Percentiles rank a stretch among this genome's conserved stretches.
Conservation (phyloP, 53 echinoderm and acorn worm species). For the Apostichopus leukothele region DNA sequence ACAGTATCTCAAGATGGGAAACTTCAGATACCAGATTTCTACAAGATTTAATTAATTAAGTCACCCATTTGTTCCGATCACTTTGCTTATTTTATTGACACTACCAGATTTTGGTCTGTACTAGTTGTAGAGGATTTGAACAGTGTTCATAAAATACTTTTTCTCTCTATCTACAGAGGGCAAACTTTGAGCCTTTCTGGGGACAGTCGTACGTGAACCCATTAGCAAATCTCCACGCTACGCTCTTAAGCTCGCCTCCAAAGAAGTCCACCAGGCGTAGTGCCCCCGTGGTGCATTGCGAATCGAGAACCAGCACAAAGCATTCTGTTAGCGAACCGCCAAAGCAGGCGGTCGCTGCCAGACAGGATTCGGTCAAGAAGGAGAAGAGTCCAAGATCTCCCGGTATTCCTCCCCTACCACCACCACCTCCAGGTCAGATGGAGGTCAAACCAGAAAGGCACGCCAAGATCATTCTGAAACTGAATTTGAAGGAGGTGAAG, state of each 20-base stretch:
- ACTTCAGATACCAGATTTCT: no score
- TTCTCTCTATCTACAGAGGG: slow-evolving; percentile 57
- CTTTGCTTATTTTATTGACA: no score
- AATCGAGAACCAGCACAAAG: slow-evolving; percentile 37
- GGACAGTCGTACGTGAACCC: slow-evolving; percentile 71
- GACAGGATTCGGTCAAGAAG: background rate
- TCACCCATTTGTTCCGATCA: no score
- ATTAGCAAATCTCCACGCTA: slow-evolving; percentile 33
- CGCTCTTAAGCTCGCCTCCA: slow-evolving; percentile 31
- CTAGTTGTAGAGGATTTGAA: no score
- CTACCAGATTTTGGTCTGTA: no score
- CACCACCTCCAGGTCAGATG: slow-evolving; percentile 4
- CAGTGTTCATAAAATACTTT: slow-evolving; percentile 3
- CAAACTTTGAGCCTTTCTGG: slow-evolving; percentile 97
- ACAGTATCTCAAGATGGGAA: no score
- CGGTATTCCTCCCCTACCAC: background rate
- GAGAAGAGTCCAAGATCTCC: background rate
- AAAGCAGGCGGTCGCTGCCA: background rate
- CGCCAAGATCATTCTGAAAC: slow-evolving; percentile 41
- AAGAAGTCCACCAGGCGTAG: slow-evolving; percentile 38
- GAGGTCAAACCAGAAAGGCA: slow-evolving; percentile 26
- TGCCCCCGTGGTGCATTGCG: slow-evolving; percentile 29
- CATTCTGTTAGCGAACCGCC: slow-evolving; percentile 27
- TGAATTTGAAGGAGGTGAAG: slow-evolving; percentile 44
- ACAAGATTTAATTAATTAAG: no score